phyloP scores from a whole-genome alignment of 2,888 invertebrate species.

The Lymantria monacha region DNA sequence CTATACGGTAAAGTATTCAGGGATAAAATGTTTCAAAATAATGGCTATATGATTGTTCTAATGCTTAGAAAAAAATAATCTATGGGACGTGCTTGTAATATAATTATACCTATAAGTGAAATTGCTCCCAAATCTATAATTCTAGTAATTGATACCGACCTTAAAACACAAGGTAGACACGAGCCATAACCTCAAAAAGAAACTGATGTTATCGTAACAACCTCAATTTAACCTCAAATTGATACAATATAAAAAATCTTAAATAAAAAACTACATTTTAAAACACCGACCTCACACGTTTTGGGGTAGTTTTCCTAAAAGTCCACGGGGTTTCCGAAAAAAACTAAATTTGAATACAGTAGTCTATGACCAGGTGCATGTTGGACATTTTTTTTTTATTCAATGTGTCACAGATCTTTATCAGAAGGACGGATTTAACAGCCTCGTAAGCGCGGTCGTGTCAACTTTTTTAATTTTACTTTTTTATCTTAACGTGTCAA shows the following conservation, averaged over 20 bases:
- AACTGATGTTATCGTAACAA: constrained; percentile 44
- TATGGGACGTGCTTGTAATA: too few species aligned
- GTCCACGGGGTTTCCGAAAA: constrained; percentile 55
- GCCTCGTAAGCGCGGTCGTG: constrained; percentile 69
- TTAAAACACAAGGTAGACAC: constrained; percentile 24
- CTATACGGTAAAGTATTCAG: too few species aligned
- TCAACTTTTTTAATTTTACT: constrained; percentile 61
- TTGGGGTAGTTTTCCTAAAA: constrained; percentile 60
- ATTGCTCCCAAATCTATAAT: constrained; percentile 10
- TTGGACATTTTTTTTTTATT: constrained; percentile 55
- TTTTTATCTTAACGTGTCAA: constrained; percentile 61
- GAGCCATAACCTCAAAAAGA: constrained; percentile 25
- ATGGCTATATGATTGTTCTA: too few species aligned
- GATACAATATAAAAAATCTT: constrained; percentile 52
- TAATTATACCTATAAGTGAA: too few species aligned
- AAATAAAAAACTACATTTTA: constrained; percentile 43
- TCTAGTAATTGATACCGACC: constrained; percentile 26
- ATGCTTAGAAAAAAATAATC: too few species aligned
- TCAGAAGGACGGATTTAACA: constrained; percentile 74
- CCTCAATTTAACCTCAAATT: constrained; percentile 47
- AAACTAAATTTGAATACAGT: constrained; percentile 77
- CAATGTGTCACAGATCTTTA: constrained; percentile 79
- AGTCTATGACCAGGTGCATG: constrained; percentile 51
- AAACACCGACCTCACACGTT: constrained; percentile 62
- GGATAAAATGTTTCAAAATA: too few species aligned